phyloP scores from a whole-genome alignment of 1,140 invertebrate genomes.

The Drosophila pallidifrons region DNA sequence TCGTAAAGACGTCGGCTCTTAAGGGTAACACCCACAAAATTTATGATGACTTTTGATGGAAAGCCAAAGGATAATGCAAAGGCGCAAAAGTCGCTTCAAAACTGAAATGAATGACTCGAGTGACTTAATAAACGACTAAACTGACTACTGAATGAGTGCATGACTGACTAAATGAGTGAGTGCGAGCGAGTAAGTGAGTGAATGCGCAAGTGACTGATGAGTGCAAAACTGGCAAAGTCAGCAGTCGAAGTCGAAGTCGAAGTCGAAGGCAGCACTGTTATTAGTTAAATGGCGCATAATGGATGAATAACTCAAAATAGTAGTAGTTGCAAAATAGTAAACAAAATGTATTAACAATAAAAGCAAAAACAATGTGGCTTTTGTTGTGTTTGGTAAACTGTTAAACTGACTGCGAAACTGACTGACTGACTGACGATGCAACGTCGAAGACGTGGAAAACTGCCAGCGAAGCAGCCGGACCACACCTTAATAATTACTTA shows the following conservation, averaged over 20 bases:
- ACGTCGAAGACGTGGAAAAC: slow-evolving; percentile 24
- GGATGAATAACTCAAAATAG: slow-evolving; percentile 71
- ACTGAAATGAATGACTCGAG: slow-evolving; percentile 55
- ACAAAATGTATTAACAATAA: slow-evolving; percentile 62
- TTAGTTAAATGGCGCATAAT: slow-evolving; percentile 82
- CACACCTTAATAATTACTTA: slow-evolving; percentile 85
- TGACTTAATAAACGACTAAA: slow-evolving; percentile 71
- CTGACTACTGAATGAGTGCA: slow-evolving; percentile 27
- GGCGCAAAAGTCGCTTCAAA: background rate
- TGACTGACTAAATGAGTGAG: slow-evolving; percentile 17
- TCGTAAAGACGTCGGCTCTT: slow-evolving; percentile 27
- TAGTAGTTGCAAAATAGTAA: slow-evolving; percentile 51
- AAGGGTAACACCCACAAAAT: slow-evolving; percentile 46
- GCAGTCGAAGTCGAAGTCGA: background rate
- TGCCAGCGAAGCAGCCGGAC: slow-evolving; percentile 53
- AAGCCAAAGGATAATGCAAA: slow-evolving; percentile 39
- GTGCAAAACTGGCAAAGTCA: slow-evolving; percentile 14
- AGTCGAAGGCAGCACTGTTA: slow-evolving; percentile 54
- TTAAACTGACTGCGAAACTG: slow-evolving; percentile 46
- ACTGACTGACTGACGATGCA: slow-evolving; percentile 32
- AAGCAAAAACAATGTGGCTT: slow-evolving; percentile 60
- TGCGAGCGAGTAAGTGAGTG: slow-evolving; percentile 7
- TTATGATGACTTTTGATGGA: slow-evolving; percentile 70
- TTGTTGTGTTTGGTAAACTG: slow-evolving; percentile 77
- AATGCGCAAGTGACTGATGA: slow-evolving; percentile 36